Evolutionary conservation across 2,888 invertebrate species (phyloP).

Genomic region (Phaonia tiefii): DNA sequence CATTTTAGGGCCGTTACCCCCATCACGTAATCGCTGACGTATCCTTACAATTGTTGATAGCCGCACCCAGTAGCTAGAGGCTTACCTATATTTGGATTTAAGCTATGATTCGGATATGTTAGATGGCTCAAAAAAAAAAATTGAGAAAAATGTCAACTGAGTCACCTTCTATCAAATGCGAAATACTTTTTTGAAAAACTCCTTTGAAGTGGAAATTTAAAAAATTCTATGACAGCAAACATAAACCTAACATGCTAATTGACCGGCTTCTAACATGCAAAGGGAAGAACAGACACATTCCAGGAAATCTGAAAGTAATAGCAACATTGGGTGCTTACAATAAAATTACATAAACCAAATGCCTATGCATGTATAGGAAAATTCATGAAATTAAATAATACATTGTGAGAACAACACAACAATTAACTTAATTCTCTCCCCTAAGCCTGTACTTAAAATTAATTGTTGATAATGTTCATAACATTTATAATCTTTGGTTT

Average conservation of each 20-base stretch:
- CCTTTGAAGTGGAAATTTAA: background rate
- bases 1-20: too few species aligned
- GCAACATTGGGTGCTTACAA: background rate
- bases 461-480: constrained; percentile 63
- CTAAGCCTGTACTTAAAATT: constrained; percentile 62
- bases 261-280: constrained; percentile 37
- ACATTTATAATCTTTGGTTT: constrained; percentile 44
- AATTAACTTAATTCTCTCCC: constrained; percentile 63
- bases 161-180: background rate
- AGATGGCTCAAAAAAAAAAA: background rate
- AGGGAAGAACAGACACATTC: background rate
- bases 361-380: constrained; percentile 3
- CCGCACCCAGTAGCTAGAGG: too few species aligned
- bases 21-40: too few species aligned
- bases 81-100: too few species aligned
- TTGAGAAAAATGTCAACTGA: background rate
- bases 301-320: too few species aligned
- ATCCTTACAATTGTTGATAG: too few species aligned
- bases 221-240: constrained; percentile 44
- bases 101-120: too few species aligned
- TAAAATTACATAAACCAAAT: background rate
- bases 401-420: constrained; percentile 50
- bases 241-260: constrained; percentile 53
- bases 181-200: background rate
- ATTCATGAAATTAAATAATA: constrained; percentile 47